phyloP scores from a whole-genome alignment of 2,797 vertebrate genomes.

The Hyperoplus lanceolatus region DNA sequence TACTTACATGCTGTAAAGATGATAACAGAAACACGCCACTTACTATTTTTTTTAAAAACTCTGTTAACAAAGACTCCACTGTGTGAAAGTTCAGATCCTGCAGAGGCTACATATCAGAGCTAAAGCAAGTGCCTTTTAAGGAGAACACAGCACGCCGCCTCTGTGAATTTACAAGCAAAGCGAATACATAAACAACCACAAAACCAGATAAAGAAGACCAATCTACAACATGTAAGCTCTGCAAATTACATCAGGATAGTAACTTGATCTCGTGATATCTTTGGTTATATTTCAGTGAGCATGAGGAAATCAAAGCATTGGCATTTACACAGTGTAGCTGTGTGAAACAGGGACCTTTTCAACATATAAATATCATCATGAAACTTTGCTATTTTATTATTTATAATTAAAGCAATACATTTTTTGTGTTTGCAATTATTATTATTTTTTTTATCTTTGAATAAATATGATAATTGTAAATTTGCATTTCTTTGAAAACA shows the following conservation, averaged over 20 bases:
- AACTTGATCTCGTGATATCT: conserved; percentile 6
- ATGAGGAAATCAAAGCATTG: conserved; percentile 40
- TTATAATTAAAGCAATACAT: too few species aligned
- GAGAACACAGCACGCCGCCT: conserved; percentile 65
- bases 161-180: conserved; percentile 75
- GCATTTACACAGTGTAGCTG: conserved; percentile 14
- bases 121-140: conserved; percentile 70
- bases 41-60: conserved; percentile 32
- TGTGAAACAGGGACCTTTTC: conserved; percentile 24
- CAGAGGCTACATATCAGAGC: conserved; percentile 70
- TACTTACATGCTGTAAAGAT: conserved; percentile 58
- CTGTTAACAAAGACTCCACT: conserved; percentile 80
- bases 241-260: conserved; percentile 38
- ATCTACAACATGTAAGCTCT: conserved; percentile 42
- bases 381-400: too few species aligned
- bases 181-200: conserved; percentile 73
- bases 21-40: conserved; percentile 56
- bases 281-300: conserved; percentile 28
- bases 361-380: too few species aligned
- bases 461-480: too few species aligned
- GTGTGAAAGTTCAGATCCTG: conserved; percentile 80
- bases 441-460: too few species aligned
- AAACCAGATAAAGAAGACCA: conserved; percentile 69
- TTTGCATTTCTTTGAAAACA: too few species aligned
- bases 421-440: too few species aligned